Base-by-base conservation (phyloP, 2,797 vertebrate species). In the Siniperca undulata region DNA sequence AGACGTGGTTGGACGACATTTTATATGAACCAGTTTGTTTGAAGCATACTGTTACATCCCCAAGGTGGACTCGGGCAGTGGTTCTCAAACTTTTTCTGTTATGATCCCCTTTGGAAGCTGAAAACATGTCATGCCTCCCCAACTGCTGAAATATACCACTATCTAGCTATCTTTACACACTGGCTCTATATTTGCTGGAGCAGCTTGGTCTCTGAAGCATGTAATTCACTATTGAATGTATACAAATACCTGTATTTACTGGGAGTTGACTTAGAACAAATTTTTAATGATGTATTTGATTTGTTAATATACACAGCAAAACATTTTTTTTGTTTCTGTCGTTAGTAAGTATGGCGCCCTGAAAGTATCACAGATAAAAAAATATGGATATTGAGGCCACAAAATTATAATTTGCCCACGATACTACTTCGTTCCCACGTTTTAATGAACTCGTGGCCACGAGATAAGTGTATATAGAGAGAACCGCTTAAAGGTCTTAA, bases 141-240 rank as follows among this genome's bases (percentile, higher is more conserved):
- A 6, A 50, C 24, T 4, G 1, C 53, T 72, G 13, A 72, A 34
- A 60, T n/a, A 5, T 36, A 30, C 22, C 5, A 8, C 40, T 30
- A 24, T 42, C 40, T 42, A 24, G 7, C 56, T 17, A 22, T 17
- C 24, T 71, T 34, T 12, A 59, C 10, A 0, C 14, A 42, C 8
- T 10, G 2, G 10, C 24, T 70, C 53, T 48, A 16, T n/a, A 36
- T 48, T 14, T 56, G n/a, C 67, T 11, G 2, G 11, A 76, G n/a
- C 62, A 44, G 12, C 20, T 59, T 1, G 7, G 1, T 50, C 36
- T 20, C 17, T 61, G 65, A 52, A 50, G 30, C 19, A 16, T 40
- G 34, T 30, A 77, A 61, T 16, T 70, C 34, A 62, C 46, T 34
- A n/a, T 13, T n/a, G 44, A 74, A 52, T 61, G 42, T 22, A 40